Evolutionary conservation across 2,797 vertebrate species (phyloP).

Genomic region (Rhinogobio ventralis): DNA sequence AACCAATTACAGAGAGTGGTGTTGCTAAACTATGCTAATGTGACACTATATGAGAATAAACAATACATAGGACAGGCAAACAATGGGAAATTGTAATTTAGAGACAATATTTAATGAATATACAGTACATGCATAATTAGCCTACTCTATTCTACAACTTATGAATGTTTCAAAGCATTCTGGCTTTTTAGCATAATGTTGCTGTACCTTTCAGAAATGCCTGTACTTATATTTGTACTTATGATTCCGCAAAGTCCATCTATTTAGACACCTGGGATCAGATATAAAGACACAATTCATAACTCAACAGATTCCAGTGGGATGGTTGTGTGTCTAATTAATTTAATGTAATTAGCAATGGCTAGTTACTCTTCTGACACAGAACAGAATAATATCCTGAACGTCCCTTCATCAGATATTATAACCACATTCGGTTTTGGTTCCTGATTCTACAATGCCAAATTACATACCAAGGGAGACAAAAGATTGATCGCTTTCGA

Average conservation of each 20-base stretch:
- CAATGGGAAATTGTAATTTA: neutral
- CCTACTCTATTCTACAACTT: neutral
- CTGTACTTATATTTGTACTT: no score
- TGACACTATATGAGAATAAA: neutral
- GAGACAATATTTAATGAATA: neutral
- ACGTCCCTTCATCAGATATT: constrained; percentile 30
- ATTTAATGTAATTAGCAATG: constrained; percentile 35
- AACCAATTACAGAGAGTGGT: neutral
- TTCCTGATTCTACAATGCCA: neutral
- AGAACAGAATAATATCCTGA: neutral
- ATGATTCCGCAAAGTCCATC: no score
- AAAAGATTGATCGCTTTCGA: constrained; percentile 46
- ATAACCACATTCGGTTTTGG: constrained; percentile 19
- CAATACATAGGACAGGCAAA: neutral
- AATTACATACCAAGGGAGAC: constrained; percentile 24
- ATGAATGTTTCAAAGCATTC: no score
- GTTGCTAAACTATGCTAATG: neutral
- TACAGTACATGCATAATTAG: neutral
- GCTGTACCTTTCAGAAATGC: no score
- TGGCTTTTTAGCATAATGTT: no score
- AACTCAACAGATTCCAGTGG: constrained; percentile 3
- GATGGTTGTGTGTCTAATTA: neutral
- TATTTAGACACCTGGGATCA: neutral
- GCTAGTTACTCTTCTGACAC: neutral
- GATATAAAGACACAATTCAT: neutral